These are phyloP conservation scores for Epirrhoe tristata DNA, from an alignment of 2,888 invertebrate species.

Conservation along the genomic window DNA sequence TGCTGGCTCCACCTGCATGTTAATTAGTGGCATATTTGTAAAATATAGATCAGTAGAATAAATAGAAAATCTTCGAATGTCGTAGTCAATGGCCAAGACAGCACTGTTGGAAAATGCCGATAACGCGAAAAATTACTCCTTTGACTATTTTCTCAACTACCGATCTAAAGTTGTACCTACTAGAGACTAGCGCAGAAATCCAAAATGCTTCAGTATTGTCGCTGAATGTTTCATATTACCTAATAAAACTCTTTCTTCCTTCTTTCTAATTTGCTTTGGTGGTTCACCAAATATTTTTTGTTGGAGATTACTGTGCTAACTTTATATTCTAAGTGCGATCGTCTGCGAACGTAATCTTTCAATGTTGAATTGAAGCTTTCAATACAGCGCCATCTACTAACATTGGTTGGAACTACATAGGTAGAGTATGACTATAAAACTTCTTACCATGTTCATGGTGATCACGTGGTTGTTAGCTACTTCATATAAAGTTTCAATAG, in stretches of 20 bases:
- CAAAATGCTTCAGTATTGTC: slow-evolving; percentile 6
- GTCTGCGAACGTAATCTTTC: too few relatives aligned
- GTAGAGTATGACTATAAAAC: too few relatives aligned
- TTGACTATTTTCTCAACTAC: slow-evolving; percentile 59
- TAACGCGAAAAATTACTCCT: slow-evolving; percentile 73
- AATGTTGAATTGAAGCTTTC: too few relatives aligned
- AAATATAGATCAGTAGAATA: slow-evolving; percentile 15
- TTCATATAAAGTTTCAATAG: background rate
- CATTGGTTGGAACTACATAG: too few relatives aligned
- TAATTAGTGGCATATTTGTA: too few relatives aligned
- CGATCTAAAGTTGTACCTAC: slow-evolving; percentile 62
- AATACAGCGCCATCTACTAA: too few relatives aligned
- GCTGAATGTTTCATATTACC: background rate
- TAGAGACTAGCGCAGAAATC: slow-evolving; percentile 32
- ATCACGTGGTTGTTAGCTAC: background rate
- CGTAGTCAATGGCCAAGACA: too few relatives aligned
- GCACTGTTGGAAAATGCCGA: slow-evolving; percentile 66
- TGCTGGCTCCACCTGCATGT: too few relatives aligned
- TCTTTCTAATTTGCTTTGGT: background rate
- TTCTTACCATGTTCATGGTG: background rate
- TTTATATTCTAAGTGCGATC: too few relatives aligned
- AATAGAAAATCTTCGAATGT: slow-evolving; percentile 45
- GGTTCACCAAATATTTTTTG: background rate
- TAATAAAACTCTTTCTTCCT: background rate
- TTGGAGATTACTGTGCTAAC: background rate